Evolutionary conservation across 2,797 vertebrate species (phyloP), one percentile per base, ranked within the genome.

Genomic region (Intellagama lesueurii): DNA sequence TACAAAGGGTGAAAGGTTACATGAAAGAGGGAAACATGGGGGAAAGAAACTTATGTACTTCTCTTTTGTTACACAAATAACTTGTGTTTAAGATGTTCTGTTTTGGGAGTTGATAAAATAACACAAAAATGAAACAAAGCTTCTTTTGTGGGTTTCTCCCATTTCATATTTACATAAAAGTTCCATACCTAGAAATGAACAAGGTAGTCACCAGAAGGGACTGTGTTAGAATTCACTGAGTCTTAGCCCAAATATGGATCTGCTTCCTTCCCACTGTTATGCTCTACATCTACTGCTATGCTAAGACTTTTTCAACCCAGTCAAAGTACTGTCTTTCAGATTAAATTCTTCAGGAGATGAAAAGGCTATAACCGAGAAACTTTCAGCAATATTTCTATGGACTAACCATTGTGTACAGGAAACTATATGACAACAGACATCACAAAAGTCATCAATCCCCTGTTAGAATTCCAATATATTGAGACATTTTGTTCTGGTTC

Each of bases 401-500:
- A 1, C 73, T 1, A 81, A 28, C 78, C 88, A 87, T 14, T 56
- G 14, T 85, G 56, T 75, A 0, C 7, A 83, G 80, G 66, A 91
- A 89, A 4, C 24, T 79, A 88, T 85, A 79, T 5, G 52, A 30
- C 68, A 79, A 86, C 89, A 90, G 35, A 40, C 14, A 72, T 68
- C 0, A 92, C 88, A 73, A 0, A 91, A 87, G 30, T 94, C 88
- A 76, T 49, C 90, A 87, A 89, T 60, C 60, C 56, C 89, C 94
- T 90, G 86, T 93, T 94, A 93, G 80, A 89, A 87, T 81, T 94
- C 81, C 92, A 91, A 79, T 5, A 11, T 85, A 72, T 90, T 95
- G 76, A 94, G 87, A 78, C 22, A 93, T 60, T 30, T 60, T 66
- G 64, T 76, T 70, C 91, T 85, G 90, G 68, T 87, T 89, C 90